Evolutionary conservation across 2,113 vertebrate species (phyloP).

Genomic region (Piprites chloris): DNA sequence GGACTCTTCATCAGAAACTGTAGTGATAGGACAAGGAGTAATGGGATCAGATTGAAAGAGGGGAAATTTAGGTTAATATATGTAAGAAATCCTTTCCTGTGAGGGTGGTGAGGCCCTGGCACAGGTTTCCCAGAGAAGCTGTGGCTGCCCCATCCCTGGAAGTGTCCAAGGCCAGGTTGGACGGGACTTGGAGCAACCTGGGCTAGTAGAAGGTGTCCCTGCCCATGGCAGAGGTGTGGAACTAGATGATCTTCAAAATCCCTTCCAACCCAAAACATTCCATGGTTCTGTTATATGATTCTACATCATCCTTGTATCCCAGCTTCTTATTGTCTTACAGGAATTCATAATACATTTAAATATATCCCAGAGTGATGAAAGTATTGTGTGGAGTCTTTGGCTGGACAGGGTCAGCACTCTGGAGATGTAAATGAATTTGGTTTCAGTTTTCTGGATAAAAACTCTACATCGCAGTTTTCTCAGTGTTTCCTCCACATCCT

Average conservation of each 20-base stretch:
- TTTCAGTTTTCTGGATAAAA: background rate
- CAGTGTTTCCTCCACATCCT: background rate
- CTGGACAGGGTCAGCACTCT: background rate
- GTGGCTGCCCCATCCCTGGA: background rate
- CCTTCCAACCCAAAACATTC: background rate
- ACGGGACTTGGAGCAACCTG: rapidly evolving
- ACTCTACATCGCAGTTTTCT: background rate
- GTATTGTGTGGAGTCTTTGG: background rate
- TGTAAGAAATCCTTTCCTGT: background rate
- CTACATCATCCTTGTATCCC: background rate
- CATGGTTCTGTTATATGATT: background rate
- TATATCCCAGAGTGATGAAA: background rate
- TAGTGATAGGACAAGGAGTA: background rate
- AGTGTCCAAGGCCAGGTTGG: background rate
- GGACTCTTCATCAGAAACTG: background rate
- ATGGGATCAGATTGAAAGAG: background rate
- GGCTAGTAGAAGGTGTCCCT: rapidly evolving
- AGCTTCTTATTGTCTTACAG: background rate
- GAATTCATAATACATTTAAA: background rate
- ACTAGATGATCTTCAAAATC: background rate
- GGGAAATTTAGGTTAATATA: background rate
- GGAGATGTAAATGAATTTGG: background rate
- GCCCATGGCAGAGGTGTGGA: rapidly evolving
- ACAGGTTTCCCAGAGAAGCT: background rate
- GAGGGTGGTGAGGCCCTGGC: background rate